A percentile compares a stretch with the other conserved stretches of the same genome.
phyloP scores from a whole-genome alignment of 1,140 invertebrate species.

The Delia radicum region DNA sequence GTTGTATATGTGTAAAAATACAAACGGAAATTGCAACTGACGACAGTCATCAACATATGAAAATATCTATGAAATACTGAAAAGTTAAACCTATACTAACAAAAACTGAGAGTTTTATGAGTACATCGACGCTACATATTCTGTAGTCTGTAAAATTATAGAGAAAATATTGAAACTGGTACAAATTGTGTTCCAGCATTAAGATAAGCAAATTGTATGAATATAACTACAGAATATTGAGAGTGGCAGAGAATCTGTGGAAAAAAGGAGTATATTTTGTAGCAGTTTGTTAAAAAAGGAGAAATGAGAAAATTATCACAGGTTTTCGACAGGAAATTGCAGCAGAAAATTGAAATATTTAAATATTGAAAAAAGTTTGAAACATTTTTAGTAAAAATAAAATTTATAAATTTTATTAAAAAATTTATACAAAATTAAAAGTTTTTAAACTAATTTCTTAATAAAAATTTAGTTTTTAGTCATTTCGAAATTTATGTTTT shows the following conservation, averaged over 20 bases:
- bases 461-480: too few relatives aligned
- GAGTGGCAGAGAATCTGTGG: not conserved
- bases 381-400: too few relatives aligned
- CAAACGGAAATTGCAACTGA: slow-evolving; percentile 32
- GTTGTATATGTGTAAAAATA: slow-evolving; percentile 20
- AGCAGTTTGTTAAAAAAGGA: too few relatives aligned
- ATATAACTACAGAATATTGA: not conserved
- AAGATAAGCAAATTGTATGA: not conserved
- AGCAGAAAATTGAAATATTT: too few relatives aligned
- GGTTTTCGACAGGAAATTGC: too few relatives aligned
- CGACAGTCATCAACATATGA: slow-evolving; percentile 8
- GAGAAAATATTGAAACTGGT: slow-evolving; percentile 10
- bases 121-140: not conserved
- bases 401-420: not conserved
- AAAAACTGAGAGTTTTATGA: not conserved
- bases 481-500: too few relatives aligned
- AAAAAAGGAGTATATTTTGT: not conserved
- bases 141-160: not conserved
- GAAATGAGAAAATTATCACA: too few relatives aligned
- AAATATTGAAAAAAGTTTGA: too few relatives aligned
- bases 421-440: not conserved
- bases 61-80: not conserved
- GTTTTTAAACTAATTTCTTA: too few relatives aligned
- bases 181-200: not conserved
- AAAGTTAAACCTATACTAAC: not conserved